Conservation (phyloP, 2,888 invertebrate genomes). For the Brachyopa scutellaris region DNA sequence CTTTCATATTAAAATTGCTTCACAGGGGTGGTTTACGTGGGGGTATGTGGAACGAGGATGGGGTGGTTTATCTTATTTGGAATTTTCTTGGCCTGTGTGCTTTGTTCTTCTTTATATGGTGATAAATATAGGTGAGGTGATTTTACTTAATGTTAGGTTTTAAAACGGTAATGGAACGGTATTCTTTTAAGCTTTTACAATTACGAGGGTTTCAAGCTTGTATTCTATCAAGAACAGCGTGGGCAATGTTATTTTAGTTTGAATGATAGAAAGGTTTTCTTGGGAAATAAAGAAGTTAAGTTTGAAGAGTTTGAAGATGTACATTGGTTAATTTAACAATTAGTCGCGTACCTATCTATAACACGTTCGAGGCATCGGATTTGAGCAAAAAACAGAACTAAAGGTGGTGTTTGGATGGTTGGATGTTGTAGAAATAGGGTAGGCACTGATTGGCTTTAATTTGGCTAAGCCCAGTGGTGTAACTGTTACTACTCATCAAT, state of each 20-base stretch:
- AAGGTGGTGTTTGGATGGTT: too few species aligned
- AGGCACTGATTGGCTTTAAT: too few species aligned
- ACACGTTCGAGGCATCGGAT: too few species aligned
- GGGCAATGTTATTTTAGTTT: slow-evolving; percentile 14
- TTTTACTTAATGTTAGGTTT: slow-evolving; percentile 54
- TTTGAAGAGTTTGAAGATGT: too few species aligned
- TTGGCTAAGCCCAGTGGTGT: too few species aligned
- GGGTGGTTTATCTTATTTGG: slow-evolving; percentile 43
- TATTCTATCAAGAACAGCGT: not conserved
- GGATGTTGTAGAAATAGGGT: too few species aligned
- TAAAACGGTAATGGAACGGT: slow-evolving; percentile 38
- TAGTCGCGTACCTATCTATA: too few species aligned
- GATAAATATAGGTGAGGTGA: slow-evolving; percentile 64
- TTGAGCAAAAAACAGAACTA: too few species aligned
- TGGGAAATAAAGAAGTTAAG: too few species aligned
- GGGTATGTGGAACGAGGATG: slow-evolving; percentile 22
- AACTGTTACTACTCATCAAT: too few species aligned
- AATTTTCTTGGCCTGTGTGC: slow-evolving; percentile 8
- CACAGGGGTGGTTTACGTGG: slow-evolving; percentile 29
- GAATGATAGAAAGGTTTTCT: too few species aligned
- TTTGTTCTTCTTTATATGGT: slow-evolving; percentile 40
- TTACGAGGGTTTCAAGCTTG: slow-evolving; percentile 27
- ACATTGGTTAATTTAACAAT: too few species aligned
- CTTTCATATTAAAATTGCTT: slow-evolving; percentile 73
- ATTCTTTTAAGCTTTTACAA: slow-evolving; percentile 49